Base-by-base conservation (phyloP, 2,797 vertebrate species). In the Syndactyla subalaris region DNA sequence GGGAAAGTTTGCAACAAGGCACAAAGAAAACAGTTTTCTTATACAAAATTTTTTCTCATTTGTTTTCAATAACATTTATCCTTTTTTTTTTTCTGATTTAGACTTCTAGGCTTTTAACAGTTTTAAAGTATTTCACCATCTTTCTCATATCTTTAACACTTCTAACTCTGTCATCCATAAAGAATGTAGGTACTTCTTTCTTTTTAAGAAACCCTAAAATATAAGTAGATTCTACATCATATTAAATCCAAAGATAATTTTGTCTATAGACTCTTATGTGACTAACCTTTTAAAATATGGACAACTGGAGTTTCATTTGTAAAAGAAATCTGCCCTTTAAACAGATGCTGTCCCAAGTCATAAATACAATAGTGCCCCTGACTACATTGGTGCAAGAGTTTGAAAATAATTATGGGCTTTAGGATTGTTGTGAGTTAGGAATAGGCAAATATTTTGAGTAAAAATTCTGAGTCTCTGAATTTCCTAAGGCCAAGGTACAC, bases 401-500 rank as follows among this genome's bases (percentile, higher is more conserved):
- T 66, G 66, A 72, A 41, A 15, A 27, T 7, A 48, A 22, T 52
- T 24, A 22, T 7, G 2, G 36, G 7, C 11, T 58, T 85, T 92
- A 58, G 32, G 5, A 14, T 74, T 67, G 10, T 39, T 55, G 58
- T 71, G 36, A 67, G 12, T 55, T 43, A 34, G 9, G 26, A 94
- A 32, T 32, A 79, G 65, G 10, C 7, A 74, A 75, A 49, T 10
- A 29, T 7, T 59, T 38, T 13, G 5, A 52, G 29, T 63, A 13
- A 75, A 71, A 58, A 4, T 45, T 70, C 41, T 26, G 30, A 73
- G 13, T 46, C 17, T 76, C 61, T 41, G 18, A 54, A 55, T 58
- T 75, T n/a, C 1, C 0, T 22, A 59, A 63, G 6, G 7, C 7
- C 15, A 59, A 57, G 3, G 5, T 38, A 14, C 23, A 26, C 3